Evolutionary conservation across 2,797 vertebrate genomes (phyloP).

Genomic region (Pteropus rufus): DNA sequence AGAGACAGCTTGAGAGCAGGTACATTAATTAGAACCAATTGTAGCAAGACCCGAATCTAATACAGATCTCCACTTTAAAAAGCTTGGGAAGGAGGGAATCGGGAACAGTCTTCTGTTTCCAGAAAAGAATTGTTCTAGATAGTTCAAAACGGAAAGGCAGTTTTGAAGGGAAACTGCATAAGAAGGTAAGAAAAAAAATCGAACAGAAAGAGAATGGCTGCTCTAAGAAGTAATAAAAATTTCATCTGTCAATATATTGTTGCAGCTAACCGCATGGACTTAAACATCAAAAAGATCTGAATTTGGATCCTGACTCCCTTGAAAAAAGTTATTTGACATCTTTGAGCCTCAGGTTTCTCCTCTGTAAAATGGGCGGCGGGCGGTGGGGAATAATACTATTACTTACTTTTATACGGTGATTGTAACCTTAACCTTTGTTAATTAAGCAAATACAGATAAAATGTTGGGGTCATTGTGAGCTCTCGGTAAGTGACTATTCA

Average conservation of each 20-base stretch:
- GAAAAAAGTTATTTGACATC: not conserved
- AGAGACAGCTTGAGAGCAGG: conserved; percentile 51
- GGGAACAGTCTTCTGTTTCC: not conserved
- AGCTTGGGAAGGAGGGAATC: not conserved
- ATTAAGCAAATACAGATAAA: not conserved
- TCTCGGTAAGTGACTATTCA: not conserved
- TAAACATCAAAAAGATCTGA: conserved; percentile 11
- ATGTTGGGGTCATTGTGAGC: not conserved
- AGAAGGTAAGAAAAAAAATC: not conserved
- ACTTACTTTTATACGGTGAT: not conserved
- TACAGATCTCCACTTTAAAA: conserved; percentile 57
- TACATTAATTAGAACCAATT: conserved; percentile 68
- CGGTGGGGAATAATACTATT: not conserved
- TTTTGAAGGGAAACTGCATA: not conserved
- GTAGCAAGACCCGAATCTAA: conserved; percentile 47
- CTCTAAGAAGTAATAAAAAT: not conserved
- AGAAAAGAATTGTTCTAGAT: conserved; percentile 43
- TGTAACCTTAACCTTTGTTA: not conserved
- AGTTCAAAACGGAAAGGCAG: conserved; percentile 30
- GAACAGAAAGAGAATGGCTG: not conserved
- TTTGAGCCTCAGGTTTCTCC: not conserved
- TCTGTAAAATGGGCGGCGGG: not conserved
- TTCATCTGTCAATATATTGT: not conserved
- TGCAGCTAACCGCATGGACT: not conserved
- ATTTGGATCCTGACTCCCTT: not conserved